Percentiles rank a stretch among this genome's conserved stretches.
These are phyloP conservation scores for Calliscelio sp. DNA, from an alignment of 2,888 invertebrate genomes.

Conservation along the genomic window DNA sequence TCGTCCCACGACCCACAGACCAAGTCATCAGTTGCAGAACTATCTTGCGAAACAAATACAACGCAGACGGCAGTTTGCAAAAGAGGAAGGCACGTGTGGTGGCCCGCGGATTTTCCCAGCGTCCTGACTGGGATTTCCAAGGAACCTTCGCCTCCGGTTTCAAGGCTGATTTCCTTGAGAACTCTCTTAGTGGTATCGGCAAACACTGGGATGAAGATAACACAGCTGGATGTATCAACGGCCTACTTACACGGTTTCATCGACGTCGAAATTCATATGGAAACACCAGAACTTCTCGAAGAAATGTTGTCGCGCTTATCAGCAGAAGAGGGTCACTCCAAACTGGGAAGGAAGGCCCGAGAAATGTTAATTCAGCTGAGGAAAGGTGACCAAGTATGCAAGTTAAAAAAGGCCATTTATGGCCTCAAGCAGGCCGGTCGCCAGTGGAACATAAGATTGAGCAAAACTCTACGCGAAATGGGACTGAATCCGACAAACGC, in stretches of 20 bases:
- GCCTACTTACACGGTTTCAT: not conserved
- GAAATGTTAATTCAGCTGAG: not conserved
- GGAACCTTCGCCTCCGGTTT: conserved; percentile 69
- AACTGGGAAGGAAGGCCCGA: not conserved
- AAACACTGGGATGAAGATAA: not conserved
- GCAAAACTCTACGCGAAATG: not conserved
- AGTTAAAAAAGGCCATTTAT: conserved; percentile 29
- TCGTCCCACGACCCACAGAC: conserved; percentile 50
- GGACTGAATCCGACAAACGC: not conserved
- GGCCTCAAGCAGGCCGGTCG: conserved; percentile 39
- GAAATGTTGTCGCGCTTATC: not conserved
- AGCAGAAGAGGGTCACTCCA: not conserved
- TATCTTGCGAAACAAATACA: conserved; percentile 64
- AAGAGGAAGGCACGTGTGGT: conserved; percentile 72
- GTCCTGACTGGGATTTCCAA: conserved; percentile 66
- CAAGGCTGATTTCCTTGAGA: not conserved
- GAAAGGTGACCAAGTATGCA: conserved; percentile 3
- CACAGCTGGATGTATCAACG: not conserved
- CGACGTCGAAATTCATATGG: not conserved
- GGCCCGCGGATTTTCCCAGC: conserved; percentile 70
- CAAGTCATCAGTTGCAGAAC: conserved; percentile 49
- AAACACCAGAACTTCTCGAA: not conserved
- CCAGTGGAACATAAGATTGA: not conserved
- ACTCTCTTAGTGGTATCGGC: not conserved
- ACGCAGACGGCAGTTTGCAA: conserved; percentile 57